Percentiles rank a stretch among this genome's conserved stretches.
Evolutionary conservation across 2,888 invertebrate species (phyloP).

Genomic region (Tanypteryx hageni): DNA sequence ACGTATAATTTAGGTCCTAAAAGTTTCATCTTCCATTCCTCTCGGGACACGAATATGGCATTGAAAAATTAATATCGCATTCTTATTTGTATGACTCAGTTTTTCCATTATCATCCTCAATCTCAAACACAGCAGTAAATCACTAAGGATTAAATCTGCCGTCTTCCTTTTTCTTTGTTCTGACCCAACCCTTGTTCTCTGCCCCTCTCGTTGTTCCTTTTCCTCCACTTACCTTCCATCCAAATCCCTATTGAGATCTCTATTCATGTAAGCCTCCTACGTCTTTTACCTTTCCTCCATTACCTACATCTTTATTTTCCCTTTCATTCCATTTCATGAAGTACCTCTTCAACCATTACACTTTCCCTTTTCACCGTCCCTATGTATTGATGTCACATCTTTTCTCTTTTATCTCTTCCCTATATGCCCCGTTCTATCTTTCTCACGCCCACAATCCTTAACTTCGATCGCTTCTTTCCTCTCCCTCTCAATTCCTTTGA

Average conservation of each 20-base stretch:
- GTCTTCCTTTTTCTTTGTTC: background rate
- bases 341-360: background rate
- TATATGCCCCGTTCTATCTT: background rate
- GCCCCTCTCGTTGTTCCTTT: background rate
- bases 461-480: background rate
- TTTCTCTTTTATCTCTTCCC: background rate
- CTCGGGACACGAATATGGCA: too few species aligned
- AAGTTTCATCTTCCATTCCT: too few species aligned
- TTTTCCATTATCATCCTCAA: too few species aligned
- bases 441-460: background rate
- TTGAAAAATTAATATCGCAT: too few species aligned
- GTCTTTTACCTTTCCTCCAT: background rate
- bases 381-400: background rate
- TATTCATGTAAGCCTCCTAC: too few species aligned
- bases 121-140: too few species aligned
- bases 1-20: too few species aligned
- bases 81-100: too few species aligned
- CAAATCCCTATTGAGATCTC: too few species aligned
- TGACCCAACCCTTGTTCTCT: background rate
- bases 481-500: background rate
- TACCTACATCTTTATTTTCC: background rate
- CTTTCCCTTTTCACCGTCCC: background rate
- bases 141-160: too few species aligned
- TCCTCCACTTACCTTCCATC: background rate
- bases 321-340: background rate